Evolutionary conservation across 30 jellyfish, hydroid and myxozoan species (phyloP), one percentile per base, ranked within the genome.

Genomic region (Sanderia malayensis): DNA sequence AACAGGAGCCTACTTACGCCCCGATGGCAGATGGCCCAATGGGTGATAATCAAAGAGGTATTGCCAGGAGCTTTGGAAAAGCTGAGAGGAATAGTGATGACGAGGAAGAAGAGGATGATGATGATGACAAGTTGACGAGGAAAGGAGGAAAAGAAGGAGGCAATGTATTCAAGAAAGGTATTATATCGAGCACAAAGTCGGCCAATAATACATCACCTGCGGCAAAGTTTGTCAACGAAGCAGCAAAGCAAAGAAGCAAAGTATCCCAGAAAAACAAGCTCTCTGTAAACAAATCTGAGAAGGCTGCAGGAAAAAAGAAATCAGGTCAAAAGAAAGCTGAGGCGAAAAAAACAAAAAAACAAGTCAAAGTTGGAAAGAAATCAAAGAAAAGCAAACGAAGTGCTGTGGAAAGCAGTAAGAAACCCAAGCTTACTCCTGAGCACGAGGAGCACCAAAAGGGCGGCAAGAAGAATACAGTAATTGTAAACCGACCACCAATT

Each of bases 401-500:
- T 7, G 29, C 31, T n/a, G 21, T 4, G 1, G 61, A 83, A 71
- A 31, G 71, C 1, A 23, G 45, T 44, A 82, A 82, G 34, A 71
- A 58, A 61, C n/a, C 76, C 0, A 41, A 44, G 26, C 31, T 66
- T 29, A 63, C 25, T 23, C 80, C 80, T 10, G 96, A 77, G 58
- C 61, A 86, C 32, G 87, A 72, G 49, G 78, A 86, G 46, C 78
- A 77, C 23, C 88, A 70, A 30, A 76, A 83, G 61, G 97, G 90
- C 10, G 91, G 91, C 70, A 82, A 83, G 65, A 89, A 89, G 67
- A 89, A 89, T 34, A 85, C 86, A 15, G 94, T 89, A 2, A 83
- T 89, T 45, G 95, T 89, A 31, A 81, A 83, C 83, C 95, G 97
- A n/a, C 97, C 97, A 10, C 95, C 93, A 21, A 86, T 89, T 45